These are phyloP conservation scores for Podarcis siculus DNA, from an alignment of 2,797 vertebrate species.

Conservation along the genomic window DNA sequence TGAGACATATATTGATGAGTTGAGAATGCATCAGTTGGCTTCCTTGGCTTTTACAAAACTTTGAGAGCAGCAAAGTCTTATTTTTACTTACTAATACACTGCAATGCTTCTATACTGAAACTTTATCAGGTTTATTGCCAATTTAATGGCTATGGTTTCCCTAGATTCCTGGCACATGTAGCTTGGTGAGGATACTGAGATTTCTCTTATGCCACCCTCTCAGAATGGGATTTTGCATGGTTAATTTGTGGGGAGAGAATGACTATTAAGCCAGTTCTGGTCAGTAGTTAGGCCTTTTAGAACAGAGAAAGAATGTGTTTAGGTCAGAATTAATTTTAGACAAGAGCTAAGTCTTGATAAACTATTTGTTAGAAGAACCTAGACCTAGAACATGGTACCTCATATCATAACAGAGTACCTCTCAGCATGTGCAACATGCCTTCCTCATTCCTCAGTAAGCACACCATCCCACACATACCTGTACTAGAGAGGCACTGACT, in stretches of 20 bases:
- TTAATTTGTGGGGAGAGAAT: background rate
- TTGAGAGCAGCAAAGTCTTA: slow-evolving; percentile 28
- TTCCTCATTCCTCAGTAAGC: background rate
- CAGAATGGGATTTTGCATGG: background rate
- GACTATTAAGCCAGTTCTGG: background rate
- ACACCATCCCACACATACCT: background rate
- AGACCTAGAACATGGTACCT: background rate
- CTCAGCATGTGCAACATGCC: background rate
- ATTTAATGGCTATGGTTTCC: background rate
- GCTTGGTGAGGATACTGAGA: background rate
- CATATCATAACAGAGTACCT: background rate
- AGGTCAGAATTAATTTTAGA: background rate
- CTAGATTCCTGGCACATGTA: background rate
- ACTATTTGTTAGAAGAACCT: background rate
- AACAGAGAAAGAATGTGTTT: background rate
- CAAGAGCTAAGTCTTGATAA: background rate
- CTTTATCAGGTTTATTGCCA: background rate
- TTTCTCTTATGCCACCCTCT: background rate
- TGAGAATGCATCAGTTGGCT: slow-evolving; percentile 11
- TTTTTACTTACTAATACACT: background rate
- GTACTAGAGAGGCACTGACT: background rate
- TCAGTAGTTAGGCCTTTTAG: background rate
- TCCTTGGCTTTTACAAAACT: slow-evolving; percentile 4
- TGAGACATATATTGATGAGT: slow-evolving; percentile 14
- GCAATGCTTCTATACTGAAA: background rate